phyloP scores from a whole-genome alignment of 2,797 vertebrate species.

The Petrocephalus schoutedeni region DNA sequence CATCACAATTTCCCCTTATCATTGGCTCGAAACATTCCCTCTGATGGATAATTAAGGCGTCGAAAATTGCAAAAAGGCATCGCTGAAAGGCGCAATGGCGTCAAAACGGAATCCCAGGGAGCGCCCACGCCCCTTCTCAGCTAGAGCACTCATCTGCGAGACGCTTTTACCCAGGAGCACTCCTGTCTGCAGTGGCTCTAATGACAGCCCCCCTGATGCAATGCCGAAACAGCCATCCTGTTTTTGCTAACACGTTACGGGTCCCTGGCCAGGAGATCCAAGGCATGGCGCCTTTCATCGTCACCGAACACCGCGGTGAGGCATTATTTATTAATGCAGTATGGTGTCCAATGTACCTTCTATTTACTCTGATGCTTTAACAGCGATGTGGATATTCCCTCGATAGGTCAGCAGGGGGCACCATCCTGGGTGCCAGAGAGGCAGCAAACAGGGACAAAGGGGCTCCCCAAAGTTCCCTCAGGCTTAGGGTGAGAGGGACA shows the following conservation, averaged over 20 bases:
- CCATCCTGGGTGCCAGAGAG: background rate
- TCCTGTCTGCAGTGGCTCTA: background rate
- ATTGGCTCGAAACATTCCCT: background rate
- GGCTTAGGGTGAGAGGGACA: background rate
- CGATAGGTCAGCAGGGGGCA: background rate
- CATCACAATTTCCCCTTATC: conserved; percentile 5
- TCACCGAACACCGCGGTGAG: background rate
- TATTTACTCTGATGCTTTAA: background rate
- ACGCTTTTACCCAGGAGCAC: background rate
- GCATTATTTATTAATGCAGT: background rate
- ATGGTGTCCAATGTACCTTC: background rate
- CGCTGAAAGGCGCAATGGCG: background rate
- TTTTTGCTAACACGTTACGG: background rate
- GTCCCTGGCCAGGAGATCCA: background rate
- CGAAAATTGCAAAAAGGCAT: conserved; percentile 4
- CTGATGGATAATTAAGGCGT: conserved; percentile 8
- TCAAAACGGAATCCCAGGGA: conserved; percentile 5
- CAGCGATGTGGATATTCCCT: background rate
- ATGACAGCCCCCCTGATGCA: background rate
- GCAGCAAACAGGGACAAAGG: background rate
- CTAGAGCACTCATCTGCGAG: background rate
- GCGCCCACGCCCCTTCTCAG: background rate
- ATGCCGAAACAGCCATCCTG: background rate
- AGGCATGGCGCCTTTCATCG: background rate
- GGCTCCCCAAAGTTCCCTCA: background rate